Percentiles rank a stretch among this genome's conserved stretches.
These are phyloP conservation scores for Gonocerus acuteangulatus DNA, from an alignment of 2,888 invertebrate species.

Conservation along the genomic window DNA sequence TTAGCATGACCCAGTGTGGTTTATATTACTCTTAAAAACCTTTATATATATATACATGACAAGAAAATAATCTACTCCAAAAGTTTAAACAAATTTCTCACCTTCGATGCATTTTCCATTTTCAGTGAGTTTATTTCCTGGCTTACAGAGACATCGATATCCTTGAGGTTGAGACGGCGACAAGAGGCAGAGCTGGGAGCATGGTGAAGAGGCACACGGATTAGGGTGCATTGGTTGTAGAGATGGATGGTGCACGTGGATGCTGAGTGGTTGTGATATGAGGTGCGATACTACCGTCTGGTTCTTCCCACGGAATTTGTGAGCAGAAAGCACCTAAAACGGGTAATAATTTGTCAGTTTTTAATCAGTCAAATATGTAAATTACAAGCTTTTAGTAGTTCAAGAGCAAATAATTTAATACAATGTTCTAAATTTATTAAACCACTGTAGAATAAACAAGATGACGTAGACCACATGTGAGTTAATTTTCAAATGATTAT, in stretches of 20 bases:
- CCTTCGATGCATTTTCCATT: conserved; percentile 65
- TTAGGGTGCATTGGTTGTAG: conserved; percentile 73
- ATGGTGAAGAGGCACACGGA: conserved; percentile 67
- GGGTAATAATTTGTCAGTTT: conserved; percentile 1
- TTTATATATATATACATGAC: no score
- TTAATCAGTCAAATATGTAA: conserved; percentile 5
- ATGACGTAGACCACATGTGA: no score
- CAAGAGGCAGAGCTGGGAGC: conserved; percentile 85
- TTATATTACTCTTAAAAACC: no score
- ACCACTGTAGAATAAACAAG: no score
- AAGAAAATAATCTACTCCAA: no score
- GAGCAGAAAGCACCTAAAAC: conserved; percentile 57
- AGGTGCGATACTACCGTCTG: conserved; percentile 90
- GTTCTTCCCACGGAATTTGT: conserved; percentile 85
- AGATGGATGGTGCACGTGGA: conserved; percentile 91
- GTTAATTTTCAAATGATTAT: no score
- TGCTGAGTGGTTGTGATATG: conserved; percentile 89
- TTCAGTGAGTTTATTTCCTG: conserved; percentile 61
- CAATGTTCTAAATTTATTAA: no score
- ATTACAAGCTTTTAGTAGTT: no score
- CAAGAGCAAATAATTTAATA: no score
- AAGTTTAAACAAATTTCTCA: conserved; percentile 24
- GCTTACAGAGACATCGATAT: conserved; percentile 84
- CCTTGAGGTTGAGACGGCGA: conserved; percentile 64
- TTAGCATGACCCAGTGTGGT: no score